Evolutionary conservation across 1,140 invertebrate species (phyloP), one percentile per base, ranked within the genome.

Genomic region (Pemphigus obesinymphae): DNA sequence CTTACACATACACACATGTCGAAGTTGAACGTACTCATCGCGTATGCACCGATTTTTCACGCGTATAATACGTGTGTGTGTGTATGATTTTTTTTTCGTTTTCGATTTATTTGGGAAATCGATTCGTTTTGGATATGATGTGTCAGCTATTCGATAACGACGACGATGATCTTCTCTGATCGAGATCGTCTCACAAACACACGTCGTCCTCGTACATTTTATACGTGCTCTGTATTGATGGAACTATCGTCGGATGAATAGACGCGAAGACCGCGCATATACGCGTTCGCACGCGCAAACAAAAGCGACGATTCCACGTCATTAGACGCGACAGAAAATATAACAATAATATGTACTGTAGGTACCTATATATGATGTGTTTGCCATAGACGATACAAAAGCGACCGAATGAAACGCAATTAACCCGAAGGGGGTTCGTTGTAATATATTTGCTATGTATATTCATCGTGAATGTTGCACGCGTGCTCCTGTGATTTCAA

Each of bases 1-100:
- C 23, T 37, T 55, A 37, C 34, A 61, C 72, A 20, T 31, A 68
- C 40, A 29, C 23, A 48, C 23, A 73, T 13, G 29, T 58, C 34
- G 76, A n/a, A 80, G 76, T 80, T 80, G 76, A 80, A 80, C 53
- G 76, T 40, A 80, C 76, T 7, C 26, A 23, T 63, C 23, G 15
- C 50, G 15, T 40, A 23, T 31, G 40, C 17, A 31, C 15, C 73
- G 34, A 55, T 55, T 53, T 55, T 76, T 8, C 8, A 43, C 55
- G 53, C 53, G 75, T 75, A 34, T n/a, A n/a, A n/a, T n/a, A n/a
- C 34, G 31, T 66, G 15, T 23, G 61, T 17, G 29, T 78, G 76
- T 43, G 76, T 80, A 58, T n/a, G 53, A 63, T 63, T 63, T 61
- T 80, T 58, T 26, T 61, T 68, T 20, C 37, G 17, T 31, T 37